These are phyloP conservation scores for Nematopogon swammerdamellus DNA, from an alignment of 2,888 invertebrate species.

Conservation along the genomic window DNA sequence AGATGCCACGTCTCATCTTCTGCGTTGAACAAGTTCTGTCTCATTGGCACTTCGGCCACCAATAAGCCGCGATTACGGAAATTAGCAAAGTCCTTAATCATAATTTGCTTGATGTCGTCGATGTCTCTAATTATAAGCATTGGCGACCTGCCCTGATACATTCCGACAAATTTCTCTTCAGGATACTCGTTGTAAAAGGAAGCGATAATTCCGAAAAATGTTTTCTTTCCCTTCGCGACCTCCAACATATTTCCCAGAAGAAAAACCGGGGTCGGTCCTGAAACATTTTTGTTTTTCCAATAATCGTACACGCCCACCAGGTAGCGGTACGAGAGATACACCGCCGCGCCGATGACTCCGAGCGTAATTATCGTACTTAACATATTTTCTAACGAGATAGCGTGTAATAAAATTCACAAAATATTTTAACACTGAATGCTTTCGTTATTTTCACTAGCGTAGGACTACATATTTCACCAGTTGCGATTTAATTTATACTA, in stretches of 20 bases:
- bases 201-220: constrained; percentile 1
- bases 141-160: constrained; percentile 5
- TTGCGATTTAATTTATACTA: too few relatives aligned
- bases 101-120: constrained; percentile 2
- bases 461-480: too few relatives aligned
- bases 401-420: too few relatives aligned
- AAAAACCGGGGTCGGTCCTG: constrained; percentile 13
- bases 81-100: constrained; percentile 3
- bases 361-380: too few relatives aligned
- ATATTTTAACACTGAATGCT: too few relatives aligned
- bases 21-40: constrained; percentile 1
- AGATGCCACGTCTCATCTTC: constrained; percentile 2
- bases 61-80: constrained; percentile 1
- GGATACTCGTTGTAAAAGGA: constrained; percentile 3
- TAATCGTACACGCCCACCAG: constrained; percentile 4
- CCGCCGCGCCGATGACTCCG: too few relatives aligned
- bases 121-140: constrained; percentile 5
- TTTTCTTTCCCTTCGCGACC: constrained; percentile 8
- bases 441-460: too few relatives aligned
- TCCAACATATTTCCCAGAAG: constrained; percentile 16
- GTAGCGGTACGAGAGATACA: not conserved
- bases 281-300: constrained; percentile 14
- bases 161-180: constrained; percentile 7
- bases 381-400: too few relatives aligned
- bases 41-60: not conserved